Evolutionary conservation across 2,797 vertebrate genomes (phyloP).

Genomic region (Coregonus ussuriensis): DNA sequence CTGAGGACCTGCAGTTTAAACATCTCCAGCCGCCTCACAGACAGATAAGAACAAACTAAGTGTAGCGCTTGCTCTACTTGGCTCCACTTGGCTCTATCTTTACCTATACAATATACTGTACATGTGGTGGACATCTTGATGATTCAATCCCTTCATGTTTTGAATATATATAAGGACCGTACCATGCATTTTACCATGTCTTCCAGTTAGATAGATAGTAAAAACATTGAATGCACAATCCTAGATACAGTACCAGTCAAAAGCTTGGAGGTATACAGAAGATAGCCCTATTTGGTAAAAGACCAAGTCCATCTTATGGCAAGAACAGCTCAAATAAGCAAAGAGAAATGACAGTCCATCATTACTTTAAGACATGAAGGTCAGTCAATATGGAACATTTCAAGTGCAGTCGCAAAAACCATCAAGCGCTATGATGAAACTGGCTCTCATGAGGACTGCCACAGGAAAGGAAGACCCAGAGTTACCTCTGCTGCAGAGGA

Average conservation of each 20-base stretch:
- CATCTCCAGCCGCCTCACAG: conserved; percentile 28
- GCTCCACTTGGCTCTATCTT: not conserved
- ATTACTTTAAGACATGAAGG: too few relatives aligned
- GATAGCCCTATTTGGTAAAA: too few relatives aligned
- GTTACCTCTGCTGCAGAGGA: too few relatives aligned
- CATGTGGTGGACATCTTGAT: not conserved
- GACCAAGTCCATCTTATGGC: too few relatives aligned
- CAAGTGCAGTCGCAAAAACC: too few relatives aligned
- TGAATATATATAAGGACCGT: not conserved
- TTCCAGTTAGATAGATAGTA: not conserved
- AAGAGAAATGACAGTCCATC: too few relatives aligned
- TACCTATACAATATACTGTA: not conserved
- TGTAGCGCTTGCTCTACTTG: not conserved
- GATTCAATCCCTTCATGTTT: not conserved
- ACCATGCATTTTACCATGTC: not conserved
- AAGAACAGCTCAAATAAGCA: too few relatives aligned
- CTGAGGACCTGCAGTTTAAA: conserved; percentile 46
- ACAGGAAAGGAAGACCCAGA: too few relatives aligned
- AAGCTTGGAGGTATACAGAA: too few relatives aligned
- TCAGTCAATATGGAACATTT: too few relatives aligned
- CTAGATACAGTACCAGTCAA: not conserved
- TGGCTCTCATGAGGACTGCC: too few relatives aligned
- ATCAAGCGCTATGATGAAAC: too few relatives aligned
- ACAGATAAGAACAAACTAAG: conserved; percentile 25
- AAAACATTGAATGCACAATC: not conserved